These are phyloP conservation scores for Atherix ibis DNA, from an alignment of 2,888 invertebrate species.

Conservation along the genomic window DNA sequence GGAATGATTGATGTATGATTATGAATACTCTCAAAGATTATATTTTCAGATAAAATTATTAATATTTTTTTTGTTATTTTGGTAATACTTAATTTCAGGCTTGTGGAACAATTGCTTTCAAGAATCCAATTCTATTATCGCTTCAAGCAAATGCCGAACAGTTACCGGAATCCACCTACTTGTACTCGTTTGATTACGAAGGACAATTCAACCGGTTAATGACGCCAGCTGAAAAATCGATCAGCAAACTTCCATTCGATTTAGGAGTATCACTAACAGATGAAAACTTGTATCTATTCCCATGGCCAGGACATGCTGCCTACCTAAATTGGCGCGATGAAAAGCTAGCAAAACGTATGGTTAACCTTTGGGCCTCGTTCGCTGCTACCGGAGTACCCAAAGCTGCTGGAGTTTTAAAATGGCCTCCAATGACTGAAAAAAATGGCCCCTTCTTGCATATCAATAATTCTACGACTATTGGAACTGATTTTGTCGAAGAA, in stretches of 20 bases:
- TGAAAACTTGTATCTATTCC: slow-evolving; percentile 41
- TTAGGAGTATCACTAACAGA: slow-evolving; percentile 41
- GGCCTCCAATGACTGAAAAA: slow-evolving; percentile 25
- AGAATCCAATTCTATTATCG: slow-evolving; percentile 33
- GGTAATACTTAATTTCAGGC: slow-evolving; percentile 23
- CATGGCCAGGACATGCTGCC: slow-evolving; percentile 25
- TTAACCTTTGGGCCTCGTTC: slow-evolving; percentile 31
- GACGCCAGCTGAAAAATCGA: slow-evolving; percentile 22
- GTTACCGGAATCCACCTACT: slow-evolving; percentile 28
- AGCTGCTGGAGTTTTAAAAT: slow-evolving; percentile 19
- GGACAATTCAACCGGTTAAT: slow-evolving; percentile 32
- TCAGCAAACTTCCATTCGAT: slow-evolving; percentile 30
- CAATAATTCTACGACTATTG: slow-evolving; percentile 19
- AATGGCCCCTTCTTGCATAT: slow-evolving; percentile 30
- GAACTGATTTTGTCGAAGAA: slow-evolving; percentile 25
- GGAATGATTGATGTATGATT: slow-evolving; percentile 35
- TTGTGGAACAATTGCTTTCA: slow-evolving; percentile 32
- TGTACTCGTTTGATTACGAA: slow-evolving; percentile 36
- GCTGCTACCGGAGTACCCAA: slow-evolving; percentile 24
- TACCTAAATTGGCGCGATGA: slow-evolving; percentile 27
- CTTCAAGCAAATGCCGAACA: slow-evolving; percentile 29
- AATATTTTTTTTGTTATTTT: slow-evolving; percentile 1
- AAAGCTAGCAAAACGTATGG: slow-evolving; percentile 33
- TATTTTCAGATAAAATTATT: not conserved
- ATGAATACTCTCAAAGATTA: not conserved